Base-by-base conservation (phyloP, 2,888 invertebrate species). In the Lampropteryx suffumata region DNA sequence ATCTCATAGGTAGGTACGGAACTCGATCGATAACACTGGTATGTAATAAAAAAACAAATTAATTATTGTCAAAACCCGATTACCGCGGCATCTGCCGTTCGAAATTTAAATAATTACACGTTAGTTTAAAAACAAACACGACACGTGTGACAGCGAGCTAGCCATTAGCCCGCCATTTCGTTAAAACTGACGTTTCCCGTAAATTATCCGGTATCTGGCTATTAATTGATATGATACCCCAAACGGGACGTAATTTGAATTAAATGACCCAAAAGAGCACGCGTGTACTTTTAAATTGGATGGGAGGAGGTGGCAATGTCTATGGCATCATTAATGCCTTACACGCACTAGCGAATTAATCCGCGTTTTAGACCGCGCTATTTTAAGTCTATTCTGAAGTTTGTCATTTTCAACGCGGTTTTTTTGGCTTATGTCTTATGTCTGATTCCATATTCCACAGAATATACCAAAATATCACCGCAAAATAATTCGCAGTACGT, bases 91-190 rank as follows among this genome's bases (percentile, higher is more conserved):
- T 88, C 87, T 87, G 88, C 83, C 71, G 77, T 83, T 84, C 81
- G 58, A 82, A 83, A 84, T 87, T 88, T 86, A 75, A 87, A 85
- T 87, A 87, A 87, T 88, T 79, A 84, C 79, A 76, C 28, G n/a
- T n/a, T n/a, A n/a, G 50, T 50, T 45, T 46, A 49, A 55, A 55
- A 55, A 55, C 51, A 51, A 57, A 49, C 51, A 59, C 59, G 33
- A 49, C 51, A 59, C 59, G 33, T 47, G 42, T 44, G 79, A 72
- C 73, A 77, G 60, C 41, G 48, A 53, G 67, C 63, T 34, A 28
- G 17, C 50, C 57, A 54, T 54, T 57, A 74, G 62, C 67, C 70
- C 55, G 67, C 71, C 76, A 82, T 84, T 84, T 76, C 71, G 73
- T 70, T 67, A 71, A 75, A 77, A 76, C 72, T 79, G 78, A 76